A percentile compares a stretch with the other conserved stretches of the same genome.
Evolutionary conservation across 2,888 invertebrate species (phyloP).

Genomic region (Toxonevra muliebris): DNA sequence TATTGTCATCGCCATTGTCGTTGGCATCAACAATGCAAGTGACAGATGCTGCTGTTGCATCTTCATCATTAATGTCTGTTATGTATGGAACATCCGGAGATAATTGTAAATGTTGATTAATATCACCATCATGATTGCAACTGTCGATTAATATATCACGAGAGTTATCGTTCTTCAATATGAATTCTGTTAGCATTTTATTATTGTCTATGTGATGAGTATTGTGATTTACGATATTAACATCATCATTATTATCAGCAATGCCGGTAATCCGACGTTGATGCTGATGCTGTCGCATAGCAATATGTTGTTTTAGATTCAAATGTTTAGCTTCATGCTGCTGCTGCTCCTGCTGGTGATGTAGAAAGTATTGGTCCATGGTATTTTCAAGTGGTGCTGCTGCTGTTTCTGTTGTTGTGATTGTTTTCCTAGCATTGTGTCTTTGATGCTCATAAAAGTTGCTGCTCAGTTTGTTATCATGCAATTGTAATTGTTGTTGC

Average conservation of each 20-base stretch:
- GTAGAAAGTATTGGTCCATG: background rate
- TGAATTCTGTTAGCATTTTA: slow-evolving; percentile 24
- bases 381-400: background rate
- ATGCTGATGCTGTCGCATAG: slow-evolving; percentile 3
- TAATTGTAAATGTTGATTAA: slow-evolving; percentile 19
- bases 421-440: background rate
- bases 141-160: slow-evolving; percentile 23
- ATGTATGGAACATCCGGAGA: slow-evolving; percentile 13
- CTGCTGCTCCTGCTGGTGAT: background rate
- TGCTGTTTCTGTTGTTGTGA: slow-evolving; percentile 12
- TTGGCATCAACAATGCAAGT: background rate
- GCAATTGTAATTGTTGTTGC: slow-evolving; percentile 30
- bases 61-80: background rate
- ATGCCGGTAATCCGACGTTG: slow-evolving; percentile 35
- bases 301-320: background rate
- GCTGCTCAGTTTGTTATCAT: background rate
- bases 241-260: slow-evolving; percentile 17
- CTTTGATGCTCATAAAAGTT: background rate
- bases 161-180: slow-evolving; percentile 21
- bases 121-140: slow-evolving; percentile 26
- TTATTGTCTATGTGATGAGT: slow-evolving; percentile 31
- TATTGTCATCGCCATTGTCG: slow-evolving; percentile 26
- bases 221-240: slow-evolving; percentile 27
- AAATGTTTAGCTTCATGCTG: background rate
- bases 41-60: too few relatives aligned